These are phyloP conservation scores for Caenorhabditis sp. DNA, from an alignment of 2,888 invertebrate species.

Conservation along the genomic window DNA sequence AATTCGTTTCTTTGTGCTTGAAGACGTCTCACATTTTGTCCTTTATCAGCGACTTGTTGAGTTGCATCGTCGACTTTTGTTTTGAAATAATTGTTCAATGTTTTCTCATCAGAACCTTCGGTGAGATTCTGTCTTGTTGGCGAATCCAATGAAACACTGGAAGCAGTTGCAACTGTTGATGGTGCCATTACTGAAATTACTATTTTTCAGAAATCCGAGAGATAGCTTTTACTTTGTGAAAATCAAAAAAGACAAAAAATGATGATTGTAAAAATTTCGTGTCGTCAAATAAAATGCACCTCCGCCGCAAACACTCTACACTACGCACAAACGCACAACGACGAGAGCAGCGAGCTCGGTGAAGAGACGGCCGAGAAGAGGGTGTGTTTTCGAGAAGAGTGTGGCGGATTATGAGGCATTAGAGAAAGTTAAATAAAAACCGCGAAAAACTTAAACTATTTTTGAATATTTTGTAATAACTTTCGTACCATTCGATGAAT, in stretches of 20 bases:
- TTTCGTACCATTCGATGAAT: background rate
- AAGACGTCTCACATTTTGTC: conserved; percentile 91
- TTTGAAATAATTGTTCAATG: conserved; percentile 80
- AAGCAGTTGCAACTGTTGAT: background rate
- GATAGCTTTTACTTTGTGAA: too few relatives aligned
- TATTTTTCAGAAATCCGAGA: background rate
- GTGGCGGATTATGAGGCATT: background rate
- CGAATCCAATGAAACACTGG: background rate
- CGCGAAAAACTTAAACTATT: background rate
- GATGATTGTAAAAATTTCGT: background rate
- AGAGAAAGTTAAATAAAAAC: background rate
- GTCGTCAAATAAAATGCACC: background rate
- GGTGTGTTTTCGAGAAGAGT: background rate
- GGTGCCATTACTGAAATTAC: conserved; percentile 9
- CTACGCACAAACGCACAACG: background rate
- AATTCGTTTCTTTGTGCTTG: conserved; percentile 98
- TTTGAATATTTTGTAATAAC: background rate
- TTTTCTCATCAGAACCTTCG: conserved; percentile 46
- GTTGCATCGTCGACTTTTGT: conserved; percentile 97
- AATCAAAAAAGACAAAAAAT: too few relatives aligned
- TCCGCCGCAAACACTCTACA: background rate
- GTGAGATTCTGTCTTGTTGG: conserved; percentile 14
- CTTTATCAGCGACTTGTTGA: conserved; percentile 93
- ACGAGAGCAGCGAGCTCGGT: background rate
- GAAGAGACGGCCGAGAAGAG: conserved; percentile 1